phyloP scores from a whole-genome alignment of 1,140 invertebrate genomes.

The Neodiprion fabricii region DNA sequence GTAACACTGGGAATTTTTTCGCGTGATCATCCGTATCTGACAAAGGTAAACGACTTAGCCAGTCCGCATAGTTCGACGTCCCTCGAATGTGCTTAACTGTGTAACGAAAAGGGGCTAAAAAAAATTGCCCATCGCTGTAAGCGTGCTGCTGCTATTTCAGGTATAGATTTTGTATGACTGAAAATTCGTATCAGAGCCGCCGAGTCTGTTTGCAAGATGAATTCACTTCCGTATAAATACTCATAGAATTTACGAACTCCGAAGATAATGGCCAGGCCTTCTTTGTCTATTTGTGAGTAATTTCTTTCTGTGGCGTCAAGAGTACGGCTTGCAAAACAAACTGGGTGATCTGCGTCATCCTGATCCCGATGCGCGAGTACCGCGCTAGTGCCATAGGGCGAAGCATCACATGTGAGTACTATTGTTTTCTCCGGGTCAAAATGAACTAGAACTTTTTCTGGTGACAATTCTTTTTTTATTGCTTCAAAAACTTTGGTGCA shows the following conservation, averaged over 20 bases:
- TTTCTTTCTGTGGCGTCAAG: not conserved
- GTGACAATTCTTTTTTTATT: slow-evolving; percentile 7
- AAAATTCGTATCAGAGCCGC: slow-evolving; percentile 40
- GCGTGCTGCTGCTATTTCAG: slow-evolving; percentile 27
- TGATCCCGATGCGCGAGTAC: slow-evolving; percentile 15
- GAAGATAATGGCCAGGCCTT: not conserved
- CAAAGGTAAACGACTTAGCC: slow-evolving; percentile 30
- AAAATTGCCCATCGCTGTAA: slow-evolving; percentile 32
- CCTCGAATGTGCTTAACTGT: slow-evolving; percentile 25
- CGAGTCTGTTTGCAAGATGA: slow-evolving; percentile 47
- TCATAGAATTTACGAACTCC: slow-evolving; percentile 44
- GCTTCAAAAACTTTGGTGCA: slow-evolving; percentile 16
- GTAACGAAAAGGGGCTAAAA: slow-evolving; percentile 30
- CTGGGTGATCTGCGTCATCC: slow-evolving; percentile 18
- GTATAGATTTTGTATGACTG: slow-evolving; percentile 27
- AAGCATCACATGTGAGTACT: slow-evolving; percentile 25
- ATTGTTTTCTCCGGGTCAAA: slow-evolving; percentile 29
- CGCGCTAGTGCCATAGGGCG: slow-evolving; percentile 28
- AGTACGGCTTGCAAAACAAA: slow-evolving; percentile 20
- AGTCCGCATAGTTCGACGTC: slow-evolving; percentile 35
- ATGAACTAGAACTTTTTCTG: slow-evolving; percentile 13
- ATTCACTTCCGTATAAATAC: slow-evolving; percentile 32
- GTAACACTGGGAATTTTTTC: too few species aligned
- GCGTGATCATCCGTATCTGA: too few species aligned
- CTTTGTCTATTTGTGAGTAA: slow-evolving; percentile 16